Evolutionary conservation across 2,797 vertebrate species (phyloP).

Genomic region (Geotria australis): DNA sequence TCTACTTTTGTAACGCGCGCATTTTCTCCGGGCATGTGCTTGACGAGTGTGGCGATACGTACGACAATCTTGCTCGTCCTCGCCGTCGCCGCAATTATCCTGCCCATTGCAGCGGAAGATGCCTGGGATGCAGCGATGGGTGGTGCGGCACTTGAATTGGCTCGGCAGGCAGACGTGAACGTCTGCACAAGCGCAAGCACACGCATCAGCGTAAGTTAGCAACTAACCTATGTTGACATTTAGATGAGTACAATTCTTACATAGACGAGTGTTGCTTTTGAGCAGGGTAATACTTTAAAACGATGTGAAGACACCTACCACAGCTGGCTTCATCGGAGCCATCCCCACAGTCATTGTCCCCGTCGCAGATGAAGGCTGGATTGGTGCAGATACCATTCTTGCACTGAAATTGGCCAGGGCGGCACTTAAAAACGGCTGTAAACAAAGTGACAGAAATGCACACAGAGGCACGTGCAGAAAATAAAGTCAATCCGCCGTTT

Average conservation of each 20-base stretch:
- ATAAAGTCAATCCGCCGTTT: no score
- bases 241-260: no score
- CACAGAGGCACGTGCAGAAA: no score
- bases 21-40: no score
- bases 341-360: conserved; percentile 53
- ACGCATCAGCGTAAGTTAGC: background rate
- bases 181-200: conserved; percentile 15
- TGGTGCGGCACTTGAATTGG: conserved; percentile 87
- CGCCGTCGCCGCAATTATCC: conserved; percentile 76
- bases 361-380: conserved; percentile 51
- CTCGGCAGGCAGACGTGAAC: conserved; percentile 88
- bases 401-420: conserved; percentile 37
- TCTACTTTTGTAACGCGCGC: no score
- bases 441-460: background rate
- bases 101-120: conserved; percentile 93
- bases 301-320: conserved; percentile 9
- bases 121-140: conserved; percentile 78
- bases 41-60: conserved; percentile 9
- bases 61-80: conserved; percentile 92
- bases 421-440: conserved; percentile 41
- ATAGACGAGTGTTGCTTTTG: no score
- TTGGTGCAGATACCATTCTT: conserved; percentile 43
- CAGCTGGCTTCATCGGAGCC: conserved; percentile 46
- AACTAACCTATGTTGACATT: no score
- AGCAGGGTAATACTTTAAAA: no score